Conservation (phyloP, 2,113 vertebrate species). For the Acanthochromis polyacanthus region DNA sequence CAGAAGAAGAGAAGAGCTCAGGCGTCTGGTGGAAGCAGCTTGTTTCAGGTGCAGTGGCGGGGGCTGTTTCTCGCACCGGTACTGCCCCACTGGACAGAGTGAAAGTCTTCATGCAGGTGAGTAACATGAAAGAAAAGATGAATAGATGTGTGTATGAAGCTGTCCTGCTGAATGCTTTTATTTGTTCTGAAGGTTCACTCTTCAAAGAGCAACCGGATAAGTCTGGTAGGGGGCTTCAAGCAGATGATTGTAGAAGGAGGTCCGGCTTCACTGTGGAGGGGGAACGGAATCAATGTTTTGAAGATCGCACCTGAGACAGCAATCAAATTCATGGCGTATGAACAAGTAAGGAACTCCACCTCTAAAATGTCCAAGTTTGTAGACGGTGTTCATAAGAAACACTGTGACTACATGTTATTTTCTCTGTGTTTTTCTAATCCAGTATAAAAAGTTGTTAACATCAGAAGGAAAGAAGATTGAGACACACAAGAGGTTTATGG, state of each 20-base stretch:
- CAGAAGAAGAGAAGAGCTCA: slow-evolving; percentile 91
- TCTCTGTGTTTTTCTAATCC: slow-evolving; percentile 29
- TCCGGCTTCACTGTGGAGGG: slow-evolving; percentile 91
- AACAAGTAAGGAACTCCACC: slow-evolving; percentile 85
- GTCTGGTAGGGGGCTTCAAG: slow-evolving; percentile 88
- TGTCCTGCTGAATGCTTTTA: background rate
- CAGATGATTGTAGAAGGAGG: slow-evolving; percentile 95
- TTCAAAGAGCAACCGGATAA: slow-evolving; percentile 88
- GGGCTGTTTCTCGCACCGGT: slow-evolving; percentile 93
- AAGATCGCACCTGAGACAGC: slow-evolving; percentile 97
- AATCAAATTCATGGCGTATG: slow-evolving; percentile 96
- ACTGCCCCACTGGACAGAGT: slow-evolving; percentile 94
- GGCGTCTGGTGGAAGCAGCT: slow-evolving; percentile 96
- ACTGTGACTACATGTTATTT: background rate
- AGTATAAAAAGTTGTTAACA: slow-evolving; percentile 94
- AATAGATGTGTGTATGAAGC: background rate
- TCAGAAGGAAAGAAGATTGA: slow-evolving; percentile 89
- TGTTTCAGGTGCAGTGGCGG: slow-evolving; percentile 89
- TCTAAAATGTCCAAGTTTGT: background rate
- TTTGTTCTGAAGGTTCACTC: slow-evolving; percentile 89
- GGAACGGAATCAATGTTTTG: slow-evolving; percentile 95
- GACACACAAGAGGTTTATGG: slow-evolving; percentile 91
- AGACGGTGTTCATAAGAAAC: background rate
- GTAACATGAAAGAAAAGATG: background rate
- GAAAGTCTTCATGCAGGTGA: slow-evolving; percentile 97